These are phyloP conservation scores for Cephus spinipes DNA, from an alignment of 2,888 invertebrate species.

Conservation along the genomic window DNA sequence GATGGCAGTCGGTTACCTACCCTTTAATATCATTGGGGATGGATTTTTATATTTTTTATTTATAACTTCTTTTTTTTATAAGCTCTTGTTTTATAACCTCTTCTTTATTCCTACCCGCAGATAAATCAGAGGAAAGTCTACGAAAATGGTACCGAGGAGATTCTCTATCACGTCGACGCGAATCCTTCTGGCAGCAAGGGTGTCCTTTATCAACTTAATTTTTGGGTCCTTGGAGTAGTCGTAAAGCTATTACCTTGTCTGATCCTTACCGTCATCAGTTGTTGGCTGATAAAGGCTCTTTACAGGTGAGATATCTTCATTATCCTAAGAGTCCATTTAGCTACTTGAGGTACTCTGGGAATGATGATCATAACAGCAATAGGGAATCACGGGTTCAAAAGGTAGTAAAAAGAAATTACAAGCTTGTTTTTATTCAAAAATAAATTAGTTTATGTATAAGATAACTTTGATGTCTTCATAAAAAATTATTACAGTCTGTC, in stretches of 20 bases:
- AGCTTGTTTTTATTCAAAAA: too few relatives aligned
- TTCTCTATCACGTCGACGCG: conserved; percentile 57
- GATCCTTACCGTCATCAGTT: conserved; percentile 79
- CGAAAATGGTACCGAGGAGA: conserved; percentile 43
- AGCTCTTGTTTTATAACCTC: not conserved
- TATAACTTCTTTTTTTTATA: conserved; percentile 3
- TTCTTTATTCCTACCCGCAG: conserved; percentile 30
- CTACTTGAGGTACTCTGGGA: not conserved
- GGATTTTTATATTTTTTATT: not conserved
- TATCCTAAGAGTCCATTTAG: not conserved
- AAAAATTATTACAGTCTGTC: too few relatives aligned
- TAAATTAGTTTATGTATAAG: too few relatives aligned
- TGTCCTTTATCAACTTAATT: conserved; percentile 77
- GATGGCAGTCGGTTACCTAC: not conserved
- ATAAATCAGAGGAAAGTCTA: conserved; percentile 43
- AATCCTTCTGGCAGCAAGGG: conserved; percentile 71
- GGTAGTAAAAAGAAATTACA: not conserved
- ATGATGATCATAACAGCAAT: too few relatives aligned
- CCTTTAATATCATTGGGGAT: not conserved
- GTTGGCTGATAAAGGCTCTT: conserved; percentile 78
- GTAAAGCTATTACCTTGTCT: conserved; percentile 85
- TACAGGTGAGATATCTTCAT: conserved; percentile 65
- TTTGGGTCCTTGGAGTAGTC: conserved; percentile 85
- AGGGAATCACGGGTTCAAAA: not conserved
- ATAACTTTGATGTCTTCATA: too few relatives aligned